phyloP scores from a whole-genome alignment of 1,140 invertebrate genomes.

The Drosophila bocqueti region DNA sequence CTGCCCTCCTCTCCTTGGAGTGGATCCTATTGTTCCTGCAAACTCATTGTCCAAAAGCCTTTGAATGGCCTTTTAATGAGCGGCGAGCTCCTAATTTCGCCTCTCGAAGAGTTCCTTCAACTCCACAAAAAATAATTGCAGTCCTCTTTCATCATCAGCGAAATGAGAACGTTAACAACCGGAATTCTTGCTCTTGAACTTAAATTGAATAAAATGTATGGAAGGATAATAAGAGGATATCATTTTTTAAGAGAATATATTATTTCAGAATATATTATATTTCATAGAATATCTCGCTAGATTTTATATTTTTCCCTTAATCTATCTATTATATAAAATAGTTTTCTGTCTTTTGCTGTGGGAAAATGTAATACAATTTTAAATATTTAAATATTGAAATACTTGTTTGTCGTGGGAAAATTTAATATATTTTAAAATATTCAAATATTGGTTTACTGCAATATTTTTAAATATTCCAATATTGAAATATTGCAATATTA shows the following conservation, averaged over 20 bases:
- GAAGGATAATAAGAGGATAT: too few relatives aligned
- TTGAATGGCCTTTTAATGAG: constrained; percentile 79
- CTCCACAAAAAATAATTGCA: constrained; percentile 20
- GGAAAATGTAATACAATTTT: too few relatives aligned
- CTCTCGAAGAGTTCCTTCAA: constrained; percentile 29
- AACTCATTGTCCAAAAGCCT: constrained; percentile 59
- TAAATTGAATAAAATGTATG: background rate
- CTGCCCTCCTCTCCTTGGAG: constrained; percentile 6
- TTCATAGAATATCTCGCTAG: background rate
- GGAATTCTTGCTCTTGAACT: background rate
- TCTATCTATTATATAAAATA: too few relatives aligned
- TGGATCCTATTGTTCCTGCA: constrained; percentile 67
- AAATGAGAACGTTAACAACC: constrained; percentile 9
- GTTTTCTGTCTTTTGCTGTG: too few relatives aligned
- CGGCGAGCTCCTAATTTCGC: constrained; percentile 41
- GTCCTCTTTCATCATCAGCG: constrained; percentile 26
- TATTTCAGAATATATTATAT: too few relatives aligned
- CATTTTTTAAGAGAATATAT: background rate
- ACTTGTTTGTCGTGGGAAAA: too few relatives aligned
- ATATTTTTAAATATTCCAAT: too few relatives aligned
- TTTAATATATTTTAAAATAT: too few relatives aligned
- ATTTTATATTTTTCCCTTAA: background rate
- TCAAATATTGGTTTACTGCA: too few relatives aligned
- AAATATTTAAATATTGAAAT: too few relatives aligned
- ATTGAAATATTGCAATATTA: too few relatives aligned